These are phyloP conservation scores for Dasypogon diadema DNA, from an alignment of 2,888 invertebrate genomes.

Conservation along the genomic window DNA sequence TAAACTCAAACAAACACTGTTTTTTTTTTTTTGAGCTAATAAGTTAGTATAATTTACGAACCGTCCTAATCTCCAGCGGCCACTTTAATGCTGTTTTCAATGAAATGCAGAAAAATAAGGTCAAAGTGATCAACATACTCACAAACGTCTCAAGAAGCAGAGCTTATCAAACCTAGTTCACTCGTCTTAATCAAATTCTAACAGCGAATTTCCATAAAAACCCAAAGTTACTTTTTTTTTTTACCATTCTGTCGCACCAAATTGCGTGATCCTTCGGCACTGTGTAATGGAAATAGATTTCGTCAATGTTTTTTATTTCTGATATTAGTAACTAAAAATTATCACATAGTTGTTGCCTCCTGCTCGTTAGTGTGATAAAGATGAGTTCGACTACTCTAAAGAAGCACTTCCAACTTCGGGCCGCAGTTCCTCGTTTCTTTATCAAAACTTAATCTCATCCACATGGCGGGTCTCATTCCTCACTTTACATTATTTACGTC, in stretches of 20 bases:
- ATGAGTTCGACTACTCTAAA: too few species aligned
- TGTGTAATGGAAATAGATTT: neutral
- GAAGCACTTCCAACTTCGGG: neutral
- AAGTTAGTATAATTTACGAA: too few species aligned
- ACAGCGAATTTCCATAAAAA: neutral
- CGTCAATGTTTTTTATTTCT: neutral
- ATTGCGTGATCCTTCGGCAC: neutral
- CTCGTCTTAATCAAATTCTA: neutral
- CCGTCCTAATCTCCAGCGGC: too few species aligned
- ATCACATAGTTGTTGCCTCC: too few species aligned
- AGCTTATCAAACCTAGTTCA: too few species aligned
- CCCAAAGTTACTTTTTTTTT: too few species aligned
- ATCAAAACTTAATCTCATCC: neutral
- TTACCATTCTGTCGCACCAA: neutral
- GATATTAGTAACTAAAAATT: too few species aligned
- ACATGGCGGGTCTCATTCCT: too few species aligned
- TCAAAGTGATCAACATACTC: neutral
- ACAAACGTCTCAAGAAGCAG: neutral
- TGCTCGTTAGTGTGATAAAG: too few species aligned
- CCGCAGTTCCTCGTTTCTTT: neutral
- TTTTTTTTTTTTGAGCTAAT: too few species aligned
- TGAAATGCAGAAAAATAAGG: neutral
- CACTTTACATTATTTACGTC: slow-evolving; percentile 14
- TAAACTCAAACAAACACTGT: too few species aligned
- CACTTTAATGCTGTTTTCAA: neutral